These are phyloP conservation scores for Falco rusticolus DNA, from an alignment of 2,797 vertebrate genomes.

Conservation along the genomic window DNA sequence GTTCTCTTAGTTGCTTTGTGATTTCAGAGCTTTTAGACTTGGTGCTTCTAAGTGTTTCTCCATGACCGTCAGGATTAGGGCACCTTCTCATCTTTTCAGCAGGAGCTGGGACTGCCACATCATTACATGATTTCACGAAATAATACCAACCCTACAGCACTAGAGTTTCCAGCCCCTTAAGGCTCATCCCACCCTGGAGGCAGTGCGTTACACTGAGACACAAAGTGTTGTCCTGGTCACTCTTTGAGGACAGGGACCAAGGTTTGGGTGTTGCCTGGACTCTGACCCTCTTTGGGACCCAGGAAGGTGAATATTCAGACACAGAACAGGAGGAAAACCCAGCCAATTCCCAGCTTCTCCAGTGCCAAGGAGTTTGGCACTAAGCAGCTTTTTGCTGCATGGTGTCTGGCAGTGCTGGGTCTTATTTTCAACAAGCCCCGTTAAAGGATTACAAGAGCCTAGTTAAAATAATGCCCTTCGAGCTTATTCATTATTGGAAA, in stretches of 20 bases:
- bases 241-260: not conserved
- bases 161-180: not conserved
- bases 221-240: not conserved
- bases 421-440: conserved; percentile 37
- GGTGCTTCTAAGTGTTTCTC: not conserved
- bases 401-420: conserved; percentile 40
- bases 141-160: not conserved
- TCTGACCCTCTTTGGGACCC: not conserved
- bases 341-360: not conserved
- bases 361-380: conserved; percentile 43
- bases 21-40: not conserved
- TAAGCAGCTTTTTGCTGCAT: conserved; percentile 15
- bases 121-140: accelerated
- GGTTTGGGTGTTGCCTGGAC: not conserved
- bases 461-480: conserved; percentile 59
- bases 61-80: too few relatives aligned
- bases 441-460: conserved; percentile 59
- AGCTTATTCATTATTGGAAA: conserved; percentile 30
- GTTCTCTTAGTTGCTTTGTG: not conserved
- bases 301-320: not conserved
- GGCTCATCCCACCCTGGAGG: not conserved
- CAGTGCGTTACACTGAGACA: not conserved
- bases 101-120: not conserved
- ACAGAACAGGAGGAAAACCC: not conserved
- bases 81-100: not conserved